A percentile compares a stretch with the other conserved stretches of the same genome.
These are phyloP conservation scores for Lagodon rhomboides DNA, from an alignment of 2,797 vertebrate species.

Conservation along the genomic window DNA sequence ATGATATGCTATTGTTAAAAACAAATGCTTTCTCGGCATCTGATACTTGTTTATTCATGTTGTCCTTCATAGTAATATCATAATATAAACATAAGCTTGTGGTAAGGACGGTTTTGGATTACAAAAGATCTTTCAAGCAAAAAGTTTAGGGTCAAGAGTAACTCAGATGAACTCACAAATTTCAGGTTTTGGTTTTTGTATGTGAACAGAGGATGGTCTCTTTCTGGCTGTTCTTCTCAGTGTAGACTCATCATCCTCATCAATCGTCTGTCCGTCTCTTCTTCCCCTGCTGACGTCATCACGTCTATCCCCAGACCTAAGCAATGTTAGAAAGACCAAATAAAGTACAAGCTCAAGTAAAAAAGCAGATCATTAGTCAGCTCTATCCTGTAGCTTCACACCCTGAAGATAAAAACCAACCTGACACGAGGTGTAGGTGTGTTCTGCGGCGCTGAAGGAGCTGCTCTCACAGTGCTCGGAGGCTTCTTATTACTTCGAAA, in stretches of 20 bases:
- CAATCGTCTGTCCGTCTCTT: slow-evolving; percentile 11
- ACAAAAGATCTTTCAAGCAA: neutral
- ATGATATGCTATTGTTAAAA: neutral
- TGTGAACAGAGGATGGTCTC: slow-evolving; percentile 73
- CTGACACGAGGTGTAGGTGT: slow-evolving; percentile 55
- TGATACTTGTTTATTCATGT: neutral
- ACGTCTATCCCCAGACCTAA: slow-evolving; percentile 45
- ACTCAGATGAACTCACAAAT: slow-evolving; percentile 77
- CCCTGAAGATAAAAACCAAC: slow-evolving; percentile 62
- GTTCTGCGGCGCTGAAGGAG: slow-evolving; percentile 31
- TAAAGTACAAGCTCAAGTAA: neutral
- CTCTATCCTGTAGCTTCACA: neutral
- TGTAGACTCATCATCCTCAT: slow-evolving; percentile 2
- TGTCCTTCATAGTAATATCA: neutral
- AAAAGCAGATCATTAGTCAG: neutral
- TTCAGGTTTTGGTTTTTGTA: slow-evolving; percentile 52
- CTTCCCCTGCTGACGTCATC: neutral
- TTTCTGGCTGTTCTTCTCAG: slow-evolving; percentile 3
- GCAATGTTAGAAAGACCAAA: neutral
- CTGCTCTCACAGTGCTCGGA: slow-evolving; percentile 17
- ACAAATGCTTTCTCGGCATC: neutral
- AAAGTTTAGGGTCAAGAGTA: neutral
- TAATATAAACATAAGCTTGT: too few species aligned
- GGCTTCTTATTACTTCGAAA: slow-evolving; percentile 64
- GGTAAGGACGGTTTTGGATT: neutral